Percentiles rank a stretch among this genome's conserved stretches.
Conservation (phyloP, 2,797 vertebrate species). For the Protosalanx chinensis region DNA sequence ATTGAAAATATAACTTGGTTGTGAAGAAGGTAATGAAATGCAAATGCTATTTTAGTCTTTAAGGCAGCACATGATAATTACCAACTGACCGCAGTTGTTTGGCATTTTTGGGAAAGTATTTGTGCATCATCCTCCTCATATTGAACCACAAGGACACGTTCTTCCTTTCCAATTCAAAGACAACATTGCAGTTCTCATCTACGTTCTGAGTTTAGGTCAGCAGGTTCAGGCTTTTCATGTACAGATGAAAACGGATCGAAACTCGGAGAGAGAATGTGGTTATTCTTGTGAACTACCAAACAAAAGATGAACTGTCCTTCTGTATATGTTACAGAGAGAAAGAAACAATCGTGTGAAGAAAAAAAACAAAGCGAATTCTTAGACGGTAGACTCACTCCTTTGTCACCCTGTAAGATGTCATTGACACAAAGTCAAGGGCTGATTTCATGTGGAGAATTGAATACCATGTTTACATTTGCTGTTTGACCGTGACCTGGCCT, state of each 20-base stretch:
- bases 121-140: neutral
- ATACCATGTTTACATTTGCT: constrained; percentile 21
- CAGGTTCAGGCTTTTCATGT: neutral
- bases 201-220: neutral
- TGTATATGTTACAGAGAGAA: neutral
- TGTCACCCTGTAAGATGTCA: constrained; percentile 21
- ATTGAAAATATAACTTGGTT: neutral
- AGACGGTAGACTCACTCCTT: constrained; percentile 1
- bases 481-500: constrained; percentile 25
- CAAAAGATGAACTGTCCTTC: constrained; percentile 35
- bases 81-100: neutral
- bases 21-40: neutral
- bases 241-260: constrained; percentile 20
- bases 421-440: neutral
- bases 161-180: too few species aligned
- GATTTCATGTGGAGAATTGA: constrained; percentile 20
- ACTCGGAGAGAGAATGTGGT: too few species aligned
- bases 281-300: neutral
- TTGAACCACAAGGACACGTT: too few species aligned
- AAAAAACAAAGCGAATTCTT: neutral
- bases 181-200: neutral
- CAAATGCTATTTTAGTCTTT: neutral
- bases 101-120: neutral
- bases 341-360: neutral
- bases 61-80: neutral